Conservation (phyloP, 1,140 invertebrate genomes). For the Lepidotrigona ventralis region DNA sequence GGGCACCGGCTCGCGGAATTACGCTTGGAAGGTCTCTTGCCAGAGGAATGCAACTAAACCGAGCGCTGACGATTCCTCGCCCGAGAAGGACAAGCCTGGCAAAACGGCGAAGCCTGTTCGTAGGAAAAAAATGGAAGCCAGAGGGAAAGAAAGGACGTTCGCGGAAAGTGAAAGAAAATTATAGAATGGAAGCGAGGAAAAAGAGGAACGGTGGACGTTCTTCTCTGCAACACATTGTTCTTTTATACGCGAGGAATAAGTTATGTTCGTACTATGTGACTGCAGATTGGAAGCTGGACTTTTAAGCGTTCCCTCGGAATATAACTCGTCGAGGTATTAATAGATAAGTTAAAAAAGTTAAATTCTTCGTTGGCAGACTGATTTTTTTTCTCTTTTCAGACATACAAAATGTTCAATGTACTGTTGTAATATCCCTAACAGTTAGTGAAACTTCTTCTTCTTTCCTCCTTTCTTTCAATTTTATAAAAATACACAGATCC, state of each 20-base stretch:
- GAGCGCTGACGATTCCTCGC: conserved; percentile 21
- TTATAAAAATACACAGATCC: too few relatives aligned
- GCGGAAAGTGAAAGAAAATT: neutral
- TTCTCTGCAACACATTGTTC: neutral
- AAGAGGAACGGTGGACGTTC: neutral
- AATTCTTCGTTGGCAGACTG: too few relatives aligned
- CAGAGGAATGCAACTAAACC: conserved; percentile 55
- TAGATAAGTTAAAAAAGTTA: neutral
- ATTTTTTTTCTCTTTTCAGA: too few relatives aligned
- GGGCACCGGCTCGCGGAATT: conserved; percentile 44
- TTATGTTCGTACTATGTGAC: neutral
- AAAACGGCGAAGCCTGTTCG: too few relatives aligned
- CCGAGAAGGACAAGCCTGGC: neutral
- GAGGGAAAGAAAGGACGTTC: neutral
- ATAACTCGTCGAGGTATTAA: neutral
- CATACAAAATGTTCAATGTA: too few relatives aligned
- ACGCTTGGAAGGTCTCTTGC: conserved; percentile 55
- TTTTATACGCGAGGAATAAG: neutral
- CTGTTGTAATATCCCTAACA: too few relatives aligned
- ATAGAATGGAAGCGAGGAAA: neutral
- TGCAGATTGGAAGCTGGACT: neutral
- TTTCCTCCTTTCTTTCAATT: too few relatives aligned
- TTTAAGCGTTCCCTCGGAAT: neutral
- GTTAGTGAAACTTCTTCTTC: too few relatives aligned
- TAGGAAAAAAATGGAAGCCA: conserved; percentile 5